Conservation (phyloP, 1,140 invertebrate species). For the Streblospio benedicti region DNA sequence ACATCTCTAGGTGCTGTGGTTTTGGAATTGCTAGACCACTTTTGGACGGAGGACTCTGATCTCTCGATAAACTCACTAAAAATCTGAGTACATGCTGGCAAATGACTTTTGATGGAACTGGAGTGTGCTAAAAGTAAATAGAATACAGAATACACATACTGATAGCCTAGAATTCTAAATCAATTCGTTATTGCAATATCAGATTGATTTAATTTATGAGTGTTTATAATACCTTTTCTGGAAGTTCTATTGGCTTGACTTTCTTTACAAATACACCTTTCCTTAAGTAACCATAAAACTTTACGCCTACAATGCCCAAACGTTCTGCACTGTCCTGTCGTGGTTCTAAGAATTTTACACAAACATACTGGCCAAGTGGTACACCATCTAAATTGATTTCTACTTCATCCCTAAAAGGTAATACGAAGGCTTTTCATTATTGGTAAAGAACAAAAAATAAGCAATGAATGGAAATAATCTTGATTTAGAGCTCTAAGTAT, state of each 20-base stretch:
- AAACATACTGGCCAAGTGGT: conserved; percentile 28
- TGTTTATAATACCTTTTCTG: no score
- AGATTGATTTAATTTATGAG: no score
- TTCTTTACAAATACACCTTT: conserved; percentile 13
- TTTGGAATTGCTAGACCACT: not conserved
- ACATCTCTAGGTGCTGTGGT: conserved; percentile 32
- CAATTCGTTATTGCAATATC: no score
- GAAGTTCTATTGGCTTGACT: no score
- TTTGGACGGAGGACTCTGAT: not conserved
- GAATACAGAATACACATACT: not conserved
- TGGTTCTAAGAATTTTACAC: conserved; percentile 42
- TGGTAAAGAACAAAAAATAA: not conserved
- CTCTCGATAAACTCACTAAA: conserved; percentile 1
- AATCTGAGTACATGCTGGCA: not conserved
- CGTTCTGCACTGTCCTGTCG: conserved; percentile 29
- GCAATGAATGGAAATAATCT: not conserved
- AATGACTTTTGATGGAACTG: not conserved
- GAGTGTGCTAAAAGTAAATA: not conserved
- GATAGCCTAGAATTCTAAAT: not conserved
- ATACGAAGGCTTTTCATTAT: not conserved
- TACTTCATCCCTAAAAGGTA: conserved; percentile 39
- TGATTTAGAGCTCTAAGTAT: not conserved
- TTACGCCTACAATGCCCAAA: conserved; percentile 34
- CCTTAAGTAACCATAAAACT: conserved; percentile 40
- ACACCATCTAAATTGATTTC: conserved; percentile 25